Evolutionary conservation across 2,113 vertebrate species (phyloP).

Genomic region (Mus pahari): DNA sequence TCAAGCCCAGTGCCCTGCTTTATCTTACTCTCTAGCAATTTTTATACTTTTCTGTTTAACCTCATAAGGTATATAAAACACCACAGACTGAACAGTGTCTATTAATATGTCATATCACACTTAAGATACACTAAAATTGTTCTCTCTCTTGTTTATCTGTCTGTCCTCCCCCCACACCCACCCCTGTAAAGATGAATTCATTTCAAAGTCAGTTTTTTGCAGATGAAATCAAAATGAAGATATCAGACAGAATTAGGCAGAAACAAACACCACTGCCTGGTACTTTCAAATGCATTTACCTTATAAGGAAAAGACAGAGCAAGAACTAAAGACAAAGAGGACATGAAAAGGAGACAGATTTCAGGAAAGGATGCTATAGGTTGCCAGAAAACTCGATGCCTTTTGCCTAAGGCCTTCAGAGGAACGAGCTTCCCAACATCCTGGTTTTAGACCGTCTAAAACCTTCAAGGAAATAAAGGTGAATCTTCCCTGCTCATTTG

Average conservation of each 20-base stretch:
- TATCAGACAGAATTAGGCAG: neutral
- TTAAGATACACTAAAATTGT: neutral
- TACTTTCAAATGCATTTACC: neutral
- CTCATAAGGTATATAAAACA: neutral
- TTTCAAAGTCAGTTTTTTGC: slow-evolving; percentile 11
- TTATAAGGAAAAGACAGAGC: neutral
- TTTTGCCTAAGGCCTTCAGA: neutral
- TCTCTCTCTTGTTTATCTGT: neutral
- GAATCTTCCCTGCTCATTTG: neutral
- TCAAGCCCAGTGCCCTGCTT: neutral
- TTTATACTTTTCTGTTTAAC: too few relatives aligned
- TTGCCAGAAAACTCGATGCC: neutral
- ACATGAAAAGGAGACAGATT: neutral
- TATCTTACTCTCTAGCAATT: neutral
- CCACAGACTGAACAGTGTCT: neutral
- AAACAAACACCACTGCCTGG: neutral
- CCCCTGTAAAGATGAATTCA: neutral
- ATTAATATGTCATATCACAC: neutral
- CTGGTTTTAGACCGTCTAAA: neutral
- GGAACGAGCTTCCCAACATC: neutral
- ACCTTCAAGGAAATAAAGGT: neutral
- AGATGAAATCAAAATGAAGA: neutral
- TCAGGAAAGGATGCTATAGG: neutral
- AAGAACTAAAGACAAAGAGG: neutral
- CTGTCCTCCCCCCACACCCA: neutral